Evolutionary conservation across 2,888 invertebrate genomes (phyloP), one percentile per base, ranked within the genome.

Genomic region (Operophtera brumata): DNA sequence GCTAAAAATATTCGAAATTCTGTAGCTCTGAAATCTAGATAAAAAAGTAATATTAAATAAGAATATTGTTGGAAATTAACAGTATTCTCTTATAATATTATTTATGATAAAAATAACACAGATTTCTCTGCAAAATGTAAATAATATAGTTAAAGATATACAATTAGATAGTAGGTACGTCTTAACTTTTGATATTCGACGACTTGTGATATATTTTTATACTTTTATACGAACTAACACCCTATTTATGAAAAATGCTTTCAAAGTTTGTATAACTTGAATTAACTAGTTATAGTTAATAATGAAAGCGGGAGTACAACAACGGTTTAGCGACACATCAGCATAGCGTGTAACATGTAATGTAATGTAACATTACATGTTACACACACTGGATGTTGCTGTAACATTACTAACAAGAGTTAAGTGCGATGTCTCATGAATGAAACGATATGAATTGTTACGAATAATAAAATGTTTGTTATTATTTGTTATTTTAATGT

Each of bases 401-500:
- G 47, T 67, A 70, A 71, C 66, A 67, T 58, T 65, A 76, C 72
- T 78, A 78, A 78, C 74, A 73, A 70, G 71, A 73, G 77, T 81
- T 82, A 87, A 88, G 89, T 89, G 89, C 80, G 89, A 88, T 88
- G 89, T 89, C 87, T 69, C 69, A 73, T 68, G 71, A 75, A 70
- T 73, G 71, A 73, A 71, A 73, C 62, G 62, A 69, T 47, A 39
- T 47, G 52, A 70, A 76, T 74, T 81, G 75, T 80, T 75, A 71
- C 69, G 69, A 75, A 78, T 77, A 59, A 82, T 82, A 79, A 80
- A 77, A 71, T 69, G 69, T 76, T 80, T 82, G 71, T 77, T 78
- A 73, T 65, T 66, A 64, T 67, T 69, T 70, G 70, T 74, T 71
- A 60, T 77, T 73, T 75, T 67, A 64, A 62, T 73, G 54, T 52